These are phyloP conservation scores for Auanema sp. DNA, from an alignment of 2,888 invertebrate species.

Conservation along the genomic window DNA sequence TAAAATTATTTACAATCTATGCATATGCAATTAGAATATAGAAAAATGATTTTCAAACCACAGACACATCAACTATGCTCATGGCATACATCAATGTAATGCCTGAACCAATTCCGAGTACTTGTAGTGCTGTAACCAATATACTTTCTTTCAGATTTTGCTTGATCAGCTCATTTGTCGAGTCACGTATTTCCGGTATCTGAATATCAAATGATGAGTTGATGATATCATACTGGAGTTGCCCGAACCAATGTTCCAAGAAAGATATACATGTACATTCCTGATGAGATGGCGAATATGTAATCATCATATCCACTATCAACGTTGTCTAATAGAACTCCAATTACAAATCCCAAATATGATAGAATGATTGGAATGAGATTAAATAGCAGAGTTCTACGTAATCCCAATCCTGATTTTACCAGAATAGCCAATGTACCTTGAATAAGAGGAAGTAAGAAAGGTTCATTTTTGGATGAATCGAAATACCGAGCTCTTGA, in stretches of 20 bases:
- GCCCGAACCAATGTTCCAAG: conserved; percentile 52
- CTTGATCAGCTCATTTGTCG: conserved; percentile 52
- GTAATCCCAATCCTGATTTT: conserved; percentile 57
- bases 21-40: too few species aligned
- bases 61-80: conserved; percentile 34
- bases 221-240: conserved; percentile 8
- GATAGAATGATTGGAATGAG: conserved; percentile 53
- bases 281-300: conserved; percentile 57
- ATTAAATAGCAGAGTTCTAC: conserved; percentile 52
- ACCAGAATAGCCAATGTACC: conserved; percentile 56
- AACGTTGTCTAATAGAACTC: conserved; percentile 52
- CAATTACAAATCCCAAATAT: conserved; percentile 53
- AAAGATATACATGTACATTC: conserved; percentile 63
- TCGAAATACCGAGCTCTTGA: conserved; percentile 49
- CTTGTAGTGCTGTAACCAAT: conserved; percentile 35
- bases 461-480: not conserved
- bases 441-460: conserved; percentile 9
- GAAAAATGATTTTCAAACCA: not conserved
- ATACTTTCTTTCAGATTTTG: conserved; percentile 48
- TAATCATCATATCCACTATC: conserved; percentile 57
- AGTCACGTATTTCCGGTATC: conserved; percentile 61
- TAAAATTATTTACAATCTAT: too few species aligned
- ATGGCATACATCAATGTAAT: conserved; percentile 18
- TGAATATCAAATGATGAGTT: conserved; percentile 22
- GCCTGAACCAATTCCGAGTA: conserved; percentile 18